Base-by-base conservation (phyloP, 2,797 vertebrate genomes). In the Lates japonicus region DNA sequence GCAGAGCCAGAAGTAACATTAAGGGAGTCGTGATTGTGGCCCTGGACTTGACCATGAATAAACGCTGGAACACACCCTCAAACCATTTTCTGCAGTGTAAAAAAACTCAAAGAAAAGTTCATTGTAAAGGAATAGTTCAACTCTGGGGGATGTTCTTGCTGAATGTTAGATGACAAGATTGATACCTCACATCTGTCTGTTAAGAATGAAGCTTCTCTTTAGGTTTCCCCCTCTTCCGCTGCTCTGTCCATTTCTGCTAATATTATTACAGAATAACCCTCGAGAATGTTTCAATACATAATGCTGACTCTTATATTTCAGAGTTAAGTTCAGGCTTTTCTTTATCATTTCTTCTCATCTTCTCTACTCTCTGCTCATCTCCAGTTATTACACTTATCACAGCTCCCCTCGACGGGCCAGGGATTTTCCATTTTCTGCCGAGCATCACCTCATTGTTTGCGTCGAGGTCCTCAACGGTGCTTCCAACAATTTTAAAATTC, bases 1-100 rank as follows among this genome's bases (percentile, higher is more conserved):
- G 41, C 44, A 59, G 66, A 59, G 42, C 77, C 74, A 82, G 61
- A 79, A 31, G 13, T 49, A 79, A 81, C 72, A 69, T 57, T 66
- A 74, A 37, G 41, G 70, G 46, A 58, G 51, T 77, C 39, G 11
- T 22, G 20, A 58, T 59, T 11, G 1, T 7, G 1, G 22, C 44
- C 33, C 12, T 41, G 59, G 54, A 48, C 54, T 52, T 74, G 3
- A 76, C 52, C 12, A 35, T 13, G 41, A 54, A 39, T 62, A 44
- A 61, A 65, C 35, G 3, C 25, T 51, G 20, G 35, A 70, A 76
- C 1, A n/a, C 44, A 70, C 17, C 8, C 39, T 70, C 7, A 63
- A 29, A 37, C 20, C 52, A 65, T 57, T 33, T 29, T 33, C 6
- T 55, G 14, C n/a, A 29, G 39, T n/a, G 25, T 52, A 11, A 31